Evolutionary conservation across 2,888 invertebrate genomes (phyloP).

Genomic region (Lithophane ornitopus): DNA sequence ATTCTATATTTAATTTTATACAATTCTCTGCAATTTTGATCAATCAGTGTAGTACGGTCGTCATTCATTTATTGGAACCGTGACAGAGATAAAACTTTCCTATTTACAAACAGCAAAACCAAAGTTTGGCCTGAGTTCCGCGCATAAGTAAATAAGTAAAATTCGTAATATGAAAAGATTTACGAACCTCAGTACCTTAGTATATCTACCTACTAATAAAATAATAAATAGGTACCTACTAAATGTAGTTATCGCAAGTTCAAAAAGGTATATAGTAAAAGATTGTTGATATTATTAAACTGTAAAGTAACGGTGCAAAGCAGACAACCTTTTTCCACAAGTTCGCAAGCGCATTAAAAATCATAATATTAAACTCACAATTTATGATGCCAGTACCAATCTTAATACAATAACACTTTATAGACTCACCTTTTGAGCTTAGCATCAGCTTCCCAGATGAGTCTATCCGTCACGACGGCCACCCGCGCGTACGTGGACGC

Average conservation of each 20-base stretch:
- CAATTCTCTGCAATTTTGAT: constrained; percentile 1
- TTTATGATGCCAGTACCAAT: neutral
- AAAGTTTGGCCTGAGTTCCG: constrained; percentile 12
- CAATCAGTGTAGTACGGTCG: neutral
- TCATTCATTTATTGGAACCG: constrained; percentile 26
- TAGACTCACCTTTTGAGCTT: constrained; percentile 92
- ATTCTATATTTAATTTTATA: neutral
- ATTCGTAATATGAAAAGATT: neutral
- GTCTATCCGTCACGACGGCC: constrained; percentile 94
- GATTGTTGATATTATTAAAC: neutral
- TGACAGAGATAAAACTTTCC: constrained; percentile 30
- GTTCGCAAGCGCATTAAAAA: constrained; percentile 28
- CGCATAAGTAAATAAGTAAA: neutral
- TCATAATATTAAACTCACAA: neutral
- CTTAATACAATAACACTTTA: neutral
- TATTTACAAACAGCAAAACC: constrained; percentile 37
- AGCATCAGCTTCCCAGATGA: constrained; percentile 94
- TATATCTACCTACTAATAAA: neutral
- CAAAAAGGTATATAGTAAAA: too few species aligned
- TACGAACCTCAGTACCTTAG: neutral
- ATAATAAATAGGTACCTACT: neutral
- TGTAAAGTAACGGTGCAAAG: neutral
- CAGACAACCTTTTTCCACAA: neutral
- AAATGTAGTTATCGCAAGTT: neutral
- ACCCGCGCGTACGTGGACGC: constrained; percentile 96